Percentiles rank a stretch among this genome's conserved stretches.
These are phyloP conservation scores for Cochlearius cochlearius DNA, from an alignment of 2,113 vertebrate species.

Conservation along the genomic window DNA sequence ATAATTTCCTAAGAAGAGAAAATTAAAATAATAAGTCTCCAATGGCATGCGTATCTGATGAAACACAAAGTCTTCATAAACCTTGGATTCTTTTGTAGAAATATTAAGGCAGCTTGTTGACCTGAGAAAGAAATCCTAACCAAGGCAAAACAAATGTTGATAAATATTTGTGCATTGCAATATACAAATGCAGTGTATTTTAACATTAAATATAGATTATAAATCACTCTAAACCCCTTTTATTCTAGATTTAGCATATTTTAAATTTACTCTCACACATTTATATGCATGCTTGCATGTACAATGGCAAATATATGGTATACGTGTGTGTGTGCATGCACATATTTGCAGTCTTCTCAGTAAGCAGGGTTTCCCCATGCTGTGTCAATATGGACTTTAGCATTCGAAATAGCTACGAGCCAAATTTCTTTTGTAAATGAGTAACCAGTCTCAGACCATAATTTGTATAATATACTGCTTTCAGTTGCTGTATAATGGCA, in stretches of 20 bases:
- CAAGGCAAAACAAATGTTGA: background rate
- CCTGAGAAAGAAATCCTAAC: background rate
- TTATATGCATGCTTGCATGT: background rate
- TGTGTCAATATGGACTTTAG: conserved; percentile 39
- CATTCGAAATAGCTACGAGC: background rate
- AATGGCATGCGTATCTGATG: background rate
- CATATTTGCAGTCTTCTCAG: background rate
- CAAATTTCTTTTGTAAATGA: conserved; percentile 10
- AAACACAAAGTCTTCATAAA: background rate
- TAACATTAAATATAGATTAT: background rate
- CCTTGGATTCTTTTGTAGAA: background rate
- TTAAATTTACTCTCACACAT: background rate
- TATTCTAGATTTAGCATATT: background rate
- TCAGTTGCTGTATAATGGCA: background rate
- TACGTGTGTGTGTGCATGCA: background rate
- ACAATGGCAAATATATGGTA: background rate
- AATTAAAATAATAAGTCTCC: background rate
- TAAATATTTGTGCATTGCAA: background rate
- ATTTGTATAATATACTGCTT: background rate
- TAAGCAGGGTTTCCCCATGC: background rate
- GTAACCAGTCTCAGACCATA: background rate
- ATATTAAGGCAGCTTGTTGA: background rate
- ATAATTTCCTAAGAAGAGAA: background rate
- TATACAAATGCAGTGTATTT: background rate
- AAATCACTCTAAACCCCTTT: background rate